A percentile compares a stretch with the other conserved stretches of the same genome.
Evolutionary conservation across 2,113 vertebrate genomes (phyloP).

Genomic region (Ciconia boyciana): DNA sequence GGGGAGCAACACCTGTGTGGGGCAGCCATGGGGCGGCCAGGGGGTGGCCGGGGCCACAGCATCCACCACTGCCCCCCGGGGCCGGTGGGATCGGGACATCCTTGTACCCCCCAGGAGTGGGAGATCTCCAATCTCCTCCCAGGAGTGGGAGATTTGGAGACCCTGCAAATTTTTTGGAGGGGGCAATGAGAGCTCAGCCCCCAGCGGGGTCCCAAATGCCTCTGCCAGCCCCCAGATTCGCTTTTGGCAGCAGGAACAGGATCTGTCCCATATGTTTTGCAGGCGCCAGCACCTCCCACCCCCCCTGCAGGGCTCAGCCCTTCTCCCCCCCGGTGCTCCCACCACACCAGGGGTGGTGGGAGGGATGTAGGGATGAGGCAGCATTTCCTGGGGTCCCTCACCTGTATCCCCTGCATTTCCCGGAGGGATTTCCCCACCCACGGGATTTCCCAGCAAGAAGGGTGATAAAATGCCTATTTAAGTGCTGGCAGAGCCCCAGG

Average conservation of each 20-base stretch:
- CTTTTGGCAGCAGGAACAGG: not conserved
- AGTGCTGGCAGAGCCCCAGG: not conserved
- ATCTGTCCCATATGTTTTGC: not conserved
- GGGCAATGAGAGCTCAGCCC: too few species aligned
- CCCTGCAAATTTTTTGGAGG: not conserved
- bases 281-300: not conserved
- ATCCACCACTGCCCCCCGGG: accelerated
- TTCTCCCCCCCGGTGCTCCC: not conserved
- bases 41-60: accelerated
- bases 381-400: not conserved
- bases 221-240: not conserved
- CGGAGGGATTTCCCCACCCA: not conserved
- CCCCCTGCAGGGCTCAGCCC: accelerated
- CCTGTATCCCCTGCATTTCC: not conserved
- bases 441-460: not conserved
- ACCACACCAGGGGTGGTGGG: too few species aligned
- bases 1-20: accelerated
- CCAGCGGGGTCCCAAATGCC: accelerated
- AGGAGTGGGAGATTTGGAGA: not conserved
- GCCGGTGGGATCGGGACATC: not conserved
- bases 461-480: not conserved
- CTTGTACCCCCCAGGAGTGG: not conserved
- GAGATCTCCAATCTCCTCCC: not conserved
- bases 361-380: not conserved
- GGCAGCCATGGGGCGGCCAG: not conserved